Conservation (phyloP, 1,140 invertebrate species). For the Pseudomyrmex cubaensis region DNA sequence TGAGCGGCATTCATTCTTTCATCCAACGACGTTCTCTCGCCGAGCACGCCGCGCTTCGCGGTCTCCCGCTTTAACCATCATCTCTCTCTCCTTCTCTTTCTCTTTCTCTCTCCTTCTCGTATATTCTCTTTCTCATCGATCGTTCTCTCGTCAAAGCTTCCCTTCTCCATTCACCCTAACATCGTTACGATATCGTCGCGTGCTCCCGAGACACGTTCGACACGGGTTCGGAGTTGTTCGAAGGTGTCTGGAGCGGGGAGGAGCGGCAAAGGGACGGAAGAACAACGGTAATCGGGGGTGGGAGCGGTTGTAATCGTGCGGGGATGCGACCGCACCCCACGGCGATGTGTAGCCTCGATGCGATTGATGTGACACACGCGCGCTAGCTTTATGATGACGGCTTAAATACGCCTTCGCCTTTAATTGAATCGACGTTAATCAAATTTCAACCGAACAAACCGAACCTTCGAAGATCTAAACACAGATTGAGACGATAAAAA, state of each 20-base stretch:
- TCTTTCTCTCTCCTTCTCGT: slow-evolving; percentile 7
- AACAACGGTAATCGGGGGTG: slow-evolving; percentile 56
- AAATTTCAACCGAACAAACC: slow-evolving; percentile 8
- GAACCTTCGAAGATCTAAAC: not conserved
- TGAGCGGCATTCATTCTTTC: slow-evolving; percentile 13
- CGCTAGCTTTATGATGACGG: slow-evolving; percentile 48
- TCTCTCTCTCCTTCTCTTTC: slow-evolving; percentile 6
- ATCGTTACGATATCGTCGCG: slow-evolving; percentile 70
- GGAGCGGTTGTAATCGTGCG: slow-evolving; percentile 63
- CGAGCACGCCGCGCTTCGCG: slow-evolving; percentile 42
- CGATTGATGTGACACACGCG: slow-evolving; percentile 59
- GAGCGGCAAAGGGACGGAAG: slow-evolving; percentile 30
- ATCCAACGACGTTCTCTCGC: slow-evolving; percentile 56
- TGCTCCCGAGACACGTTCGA: slow-evolving; percentile 66
- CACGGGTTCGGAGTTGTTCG: slow-evolving; percentile 40
- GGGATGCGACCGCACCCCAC: slow-evolving; percentile 53
- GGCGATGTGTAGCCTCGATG: slow-evolving; percentile 43
- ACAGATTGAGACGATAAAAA: not conserved
- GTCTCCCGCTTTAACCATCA: slow-evolving; percentile 33
- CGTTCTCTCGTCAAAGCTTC: slow-evolving; percentile 57
- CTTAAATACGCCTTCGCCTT: slow-evolving; percentile 54
- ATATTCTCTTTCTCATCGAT: slow-evolving; percentile 52
- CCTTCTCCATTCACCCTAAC: slow-evolving; percentile 58
- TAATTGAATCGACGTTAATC: slow-evolving; percentile 51
- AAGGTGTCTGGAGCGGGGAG: slow-evolving; percentile 55